phyloP scores from a whole-genome alignment of 2,797 vertebrate genomes.

The Echiichthys vipera region DNA sequence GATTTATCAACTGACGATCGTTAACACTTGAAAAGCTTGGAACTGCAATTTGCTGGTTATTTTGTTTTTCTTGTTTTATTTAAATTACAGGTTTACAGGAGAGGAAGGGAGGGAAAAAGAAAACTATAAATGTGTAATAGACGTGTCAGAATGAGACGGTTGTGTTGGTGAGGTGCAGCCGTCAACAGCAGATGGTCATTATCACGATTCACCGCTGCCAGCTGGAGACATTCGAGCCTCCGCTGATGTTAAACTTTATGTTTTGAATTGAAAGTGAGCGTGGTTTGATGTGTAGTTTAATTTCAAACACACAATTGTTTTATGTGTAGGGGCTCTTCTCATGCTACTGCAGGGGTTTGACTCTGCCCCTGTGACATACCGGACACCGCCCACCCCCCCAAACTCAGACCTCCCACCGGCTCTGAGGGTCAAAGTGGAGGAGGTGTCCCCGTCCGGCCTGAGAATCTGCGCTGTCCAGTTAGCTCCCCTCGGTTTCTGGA shows the following conservation, averaged over 20 bases:
- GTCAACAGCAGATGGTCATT: conserved; percentile 16
- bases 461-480: no score
- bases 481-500: no score
- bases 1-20: background rate
- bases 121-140: background rate
- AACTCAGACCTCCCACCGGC: no score
- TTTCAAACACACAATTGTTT: no score
- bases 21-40: background rate
- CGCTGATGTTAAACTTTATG: background rate
- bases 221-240: background rate
- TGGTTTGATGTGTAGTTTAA: background rate
- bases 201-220: conserved; percentile 2
- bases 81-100: background rate
- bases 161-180: background rate
- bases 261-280: background rate
- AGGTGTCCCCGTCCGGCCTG: no score
- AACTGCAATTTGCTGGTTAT: background rate
- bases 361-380: no score
- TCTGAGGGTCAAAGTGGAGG: no score
- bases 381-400: no score
- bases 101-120: background rate
- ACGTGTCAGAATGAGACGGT: background rate
- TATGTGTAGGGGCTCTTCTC: no score
- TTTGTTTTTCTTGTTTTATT: conserved; percentile 7
- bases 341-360: no score